Percentiles rank a stretch among this genome's conserved stretches.
These are phyloP conservation scores for Callopanchax toddi DNA, from an alignment of 2,113 vertebrate genomes.

Conservation along the genomic window DNA sequence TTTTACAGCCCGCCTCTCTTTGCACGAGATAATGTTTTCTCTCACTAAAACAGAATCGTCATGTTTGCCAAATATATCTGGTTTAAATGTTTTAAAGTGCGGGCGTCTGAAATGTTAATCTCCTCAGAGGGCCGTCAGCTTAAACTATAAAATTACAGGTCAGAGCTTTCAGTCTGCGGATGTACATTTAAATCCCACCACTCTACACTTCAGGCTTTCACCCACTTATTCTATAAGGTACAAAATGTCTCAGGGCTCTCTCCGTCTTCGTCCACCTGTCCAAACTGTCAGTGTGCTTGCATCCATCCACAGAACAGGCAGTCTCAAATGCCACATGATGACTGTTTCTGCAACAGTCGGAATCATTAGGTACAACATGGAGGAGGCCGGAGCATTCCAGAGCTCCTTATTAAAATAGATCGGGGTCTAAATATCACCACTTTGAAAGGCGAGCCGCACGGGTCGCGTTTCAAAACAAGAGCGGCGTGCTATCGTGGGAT, in stretches of 20 bases:
- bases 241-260: constrained; percentile 36
- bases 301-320: constrained; percentile 24
- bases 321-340: constrained; percentile 57
- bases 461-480: constrained; percentile 76
- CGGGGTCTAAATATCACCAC: constrained; percentile 51
- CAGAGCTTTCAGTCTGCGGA: constrained; percentile 13
- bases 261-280: constrained; percentile 59
- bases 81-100: no score
- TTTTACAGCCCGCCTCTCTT: constrained; percentile 21
- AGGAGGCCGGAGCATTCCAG: constrained; percentile 59
- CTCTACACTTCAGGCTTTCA: constrained; percentile 45
- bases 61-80: no score
- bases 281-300: constrained; percentile 60
- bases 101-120: no score
- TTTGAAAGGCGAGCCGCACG: constrained; percentile 59
- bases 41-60: constrained; percentile 26
- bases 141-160: constrained; percentile 42
- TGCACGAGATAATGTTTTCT: constrained; percentile 21
- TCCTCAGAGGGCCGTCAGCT: no score
- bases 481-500: constrained; percentile 63
- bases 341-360: constrained; percentile 41
- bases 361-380: constrained; percentile 57
- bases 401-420: constrained; percentile 74
- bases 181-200: constrained; percentile 35
- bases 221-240: constrained; percentile 43